These are phyloP conservation scores for Brevimyrus niger DNA, from an alignment of 2,113 vertebrate genomes.

Conservation along the genomic window DNA sequence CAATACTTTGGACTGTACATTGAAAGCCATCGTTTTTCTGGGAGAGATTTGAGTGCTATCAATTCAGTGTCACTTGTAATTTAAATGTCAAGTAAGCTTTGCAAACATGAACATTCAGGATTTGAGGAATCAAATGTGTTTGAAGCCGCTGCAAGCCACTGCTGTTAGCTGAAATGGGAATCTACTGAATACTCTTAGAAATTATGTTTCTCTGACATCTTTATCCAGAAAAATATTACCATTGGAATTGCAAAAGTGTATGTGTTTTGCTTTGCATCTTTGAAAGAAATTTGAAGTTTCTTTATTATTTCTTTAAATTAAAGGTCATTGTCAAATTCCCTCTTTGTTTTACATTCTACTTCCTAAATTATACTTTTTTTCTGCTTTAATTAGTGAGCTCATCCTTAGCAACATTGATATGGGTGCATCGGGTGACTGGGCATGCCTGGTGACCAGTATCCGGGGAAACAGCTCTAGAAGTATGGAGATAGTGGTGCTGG, in stretches of 20 bases:
- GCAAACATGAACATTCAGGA: conserved; percentile 22
- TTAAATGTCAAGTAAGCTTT: conserved; percentile 33
- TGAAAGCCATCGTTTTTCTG: conserved; percentile 26
- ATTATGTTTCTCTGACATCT: conserved; percentile 27
- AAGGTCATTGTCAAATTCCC: not conserved
- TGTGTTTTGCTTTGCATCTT: not conserved
- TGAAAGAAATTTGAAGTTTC: not conserved
- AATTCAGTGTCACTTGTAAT: conserved; percentile 30
- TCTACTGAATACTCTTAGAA: conserved; percentile 18
- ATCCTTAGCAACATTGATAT: conserved; percentile 77
- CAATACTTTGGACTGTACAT: conserved; percentile 5
- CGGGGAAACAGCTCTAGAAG: conserved; percentile 73
- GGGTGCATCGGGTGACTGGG: conserved; percentile 71
- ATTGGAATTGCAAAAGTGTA: conserved; percentile 29
- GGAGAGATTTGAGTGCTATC: conserved; percentile 35
- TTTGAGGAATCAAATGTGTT: conserved; percentile 25
- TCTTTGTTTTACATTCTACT: not conserved
- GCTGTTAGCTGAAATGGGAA: conserved; percentile 27
- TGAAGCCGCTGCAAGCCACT: conserved; percentile 9
- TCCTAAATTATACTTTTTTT: not conserved
- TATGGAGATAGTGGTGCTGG: conserved; percentile 81
- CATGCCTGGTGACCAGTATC: conserved; percentile 77
- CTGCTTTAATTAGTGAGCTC: conserved; percentile 63
- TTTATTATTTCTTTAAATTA: not conserved
- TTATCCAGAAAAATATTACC: conserved; percentile 32